A percentile compares a stretch with the other conserved stretches of the same genome.
These are phyloP conservation scores for Panthera uncia DNA, from an alignment of 2,113 vertebrate species.

Conservation along the genomic window DNA sequence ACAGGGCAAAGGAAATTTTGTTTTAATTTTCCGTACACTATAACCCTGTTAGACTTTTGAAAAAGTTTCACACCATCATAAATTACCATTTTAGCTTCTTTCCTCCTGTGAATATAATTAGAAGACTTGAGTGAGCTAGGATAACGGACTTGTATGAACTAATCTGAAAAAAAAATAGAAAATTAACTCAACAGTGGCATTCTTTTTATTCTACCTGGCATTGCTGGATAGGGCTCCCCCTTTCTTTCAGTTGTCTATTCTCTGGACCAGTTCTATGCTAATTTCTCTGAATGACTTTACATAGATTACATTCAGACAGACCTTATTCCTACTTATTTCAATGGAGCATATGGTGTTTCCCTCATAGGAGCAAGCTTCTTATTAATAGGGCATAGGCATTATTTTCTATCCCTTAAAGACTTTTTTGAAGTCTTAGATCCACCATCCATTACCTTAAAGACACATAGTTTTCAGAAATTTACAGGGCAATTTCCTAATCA, in stretches of 20 bases:
- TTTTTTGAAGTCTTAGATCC: not conserved
- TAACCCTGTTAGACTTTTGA: not conserved
- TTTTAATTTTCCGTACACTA: constrained; percentile 31
- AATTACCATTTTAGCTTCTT: constrained; percentile 45
- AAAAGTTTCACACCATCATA: not conserved
- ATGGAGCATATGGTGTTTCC: not conserved
- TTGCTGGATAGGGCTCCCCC: not conserved
- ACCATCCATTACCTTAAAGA: not conserved
- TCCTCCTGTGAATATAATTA: constrained; percentile 7
- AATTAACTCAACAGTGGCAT: not conserved
- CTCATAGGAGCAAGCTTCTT: not conserved
- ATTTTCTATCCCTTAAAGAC: not conserved
- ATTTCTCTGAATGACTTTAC: not conserved
- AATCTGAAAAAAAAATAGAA: not conserved
- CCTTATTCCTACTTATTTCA: not conserved
- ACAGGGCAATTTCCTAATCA: not conserved
- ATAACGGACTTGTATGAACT: not conserved
- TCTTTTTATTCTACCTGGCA: not conserved
- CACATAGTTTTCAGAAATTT: not conserved
- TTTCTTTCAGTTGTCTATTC: not conserved
- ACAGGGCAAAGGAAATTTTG: not conserved
- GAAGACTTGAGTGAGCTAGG: not conserved
- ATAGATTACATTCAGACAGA: not conserved
- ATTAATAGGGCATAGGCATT: not conserved
- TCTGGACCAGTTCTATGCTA: not conserved